These are phyloP conservation scores for Drosophila meridiana DNA, from an alignment of 2,888 invertebrate genomes.

Conservation along the genomic window DNA sequence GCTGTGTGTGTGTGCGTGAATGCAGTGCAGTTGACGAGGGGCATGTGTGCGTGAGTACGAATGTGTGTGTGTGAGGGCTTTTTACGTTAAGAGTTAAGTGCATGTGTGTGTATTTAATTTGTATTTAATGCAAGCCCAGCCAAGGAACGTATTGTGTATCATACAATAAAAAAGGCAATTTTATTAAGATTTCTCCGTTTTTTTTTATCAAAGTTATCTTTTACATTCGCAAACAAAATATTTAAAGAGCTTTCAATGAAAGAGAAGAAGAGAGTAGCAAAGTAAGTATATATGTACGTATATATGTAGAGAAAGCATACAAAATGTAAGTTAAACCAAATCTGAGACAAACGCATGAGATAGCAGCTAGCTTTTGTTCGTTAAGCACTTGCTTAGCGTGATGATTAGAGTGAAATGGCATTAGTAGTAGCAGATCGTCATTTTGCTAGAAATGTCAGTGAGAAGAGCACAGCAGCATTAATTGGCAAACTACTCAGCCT, in stretches of 20 bases:
- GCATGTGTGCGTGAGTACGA: constrained; percentile 1
- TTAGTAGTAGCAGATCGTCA: constrained; percentile 34
- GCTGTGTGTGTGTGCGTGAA: neutral
- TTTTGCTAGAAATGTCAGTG: constrained; percentile 22
- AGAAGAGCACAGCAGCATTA: constrained; percentile 26
- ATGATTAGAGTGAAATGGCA: constrained; percentile 48
- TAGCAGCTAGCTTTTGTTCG: constrained; percentile 50
- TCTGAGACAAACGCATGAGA: constrained; percentile 17
- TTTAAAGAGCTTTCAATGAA: constrained; percentile 13
- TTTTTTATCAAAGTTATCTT: constrained; percentile 15
- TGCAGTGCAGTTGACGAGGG: constrained; percentile 12
- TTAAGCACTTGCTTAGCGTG: constrained; percentile 13
- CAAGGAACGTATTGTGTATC: constrained; percentile 34
- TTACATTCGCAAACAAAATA: constrained; percentile 42
- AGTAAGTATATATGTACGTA: neutral
- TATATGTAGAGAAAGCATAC: constrained; percentile 14
- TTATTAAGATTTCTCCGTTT: constrained; percentile 23
- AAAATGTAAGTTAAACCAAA: constrained; percentile 27
- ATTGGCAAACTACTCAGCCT: constrained; percentile 43
- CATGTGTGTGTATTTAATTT: neutral
- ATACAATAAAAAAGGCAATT: constrained; percentile 46
- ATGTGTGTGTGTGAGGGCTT: neutral
- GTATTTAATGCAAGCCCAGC: constrained; percentile 27
- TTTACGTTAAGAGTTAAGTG: constrained; percentile 9
- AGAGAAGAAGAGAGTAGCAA: constrained; percentile 4